Percentiles rank a stretch among this genome's conserved stretches.
Conservation (phyloP, 2,888 invertebrate species). For the Lochmaea crataegi region DNA sequence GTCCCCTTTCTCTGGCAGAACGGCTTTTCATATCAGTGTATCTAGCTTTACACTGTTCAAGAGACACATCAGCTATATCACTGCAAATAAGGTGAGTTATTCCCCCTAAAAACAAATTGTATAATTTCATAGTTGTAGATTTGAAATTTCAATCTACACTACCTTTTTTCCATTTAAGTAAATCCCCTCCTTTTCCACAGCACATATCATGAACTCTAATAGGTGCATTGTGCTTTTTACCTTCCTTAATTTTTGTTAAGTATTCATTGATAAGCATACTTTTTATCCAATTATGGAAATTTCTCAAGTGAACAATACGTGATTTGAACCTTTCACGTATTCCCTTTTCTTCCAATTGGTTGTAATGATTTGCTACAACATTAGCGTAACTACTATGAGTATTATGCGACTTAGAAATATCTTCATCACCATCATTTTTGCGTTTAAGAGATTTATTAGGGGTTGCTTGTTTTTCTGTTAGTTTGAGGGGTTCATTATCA, state of each 20-base stretch:
- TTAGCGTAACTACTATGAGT: constrained; percentile 65
- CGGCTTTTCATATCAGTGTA: constrained; percentile 76
- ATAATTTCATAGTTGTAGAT: background rate
- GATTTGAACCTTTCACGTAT: constrained; percentile 85
- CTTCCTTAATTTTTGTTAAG: constrained; percentile 73
- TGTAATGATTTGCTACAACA: constrained; percentile 93
- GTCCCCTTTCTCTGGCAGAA: constrained; percentile 52
- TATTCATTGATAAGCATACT: constrained; percentile 92
- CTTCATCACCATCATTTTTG: constrained; percentile 38
- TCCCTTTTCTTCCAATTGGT: constrained; percentile 86
- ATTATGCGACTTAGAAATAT: constrained; percentile 26
- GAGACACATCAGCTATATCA: constrained; percentile 93
- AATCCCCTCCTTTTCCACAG: constrained; percentile 98
- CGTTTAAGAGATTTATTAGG: constrained; percentile 21
- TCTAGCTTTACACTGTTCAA: constrained; percentile 89
- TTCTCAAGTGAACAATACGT: constrained; percentile 92
- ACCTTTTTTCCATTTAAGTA: constrained; percentile 94
- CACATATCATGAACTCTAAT: constrained; percentile 91
- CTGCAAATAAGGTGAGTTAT: constrained; percentile 88
- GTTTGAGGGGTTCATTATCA: constrained; percentile 11
- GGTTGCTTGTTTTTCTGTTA: background rate
- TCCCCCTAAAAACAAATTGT: constrained; percentile 53
- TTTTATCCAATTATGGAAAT: constrained; percentile 99
- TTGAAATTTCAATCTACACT: background rate
- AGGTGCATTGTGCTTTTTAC: constrained; percentile 74